Evolutionary conservation across 64 coral and sea anemone species (phyloP).

Genomic region (Hydrozoanthus tunicans): DNA sequence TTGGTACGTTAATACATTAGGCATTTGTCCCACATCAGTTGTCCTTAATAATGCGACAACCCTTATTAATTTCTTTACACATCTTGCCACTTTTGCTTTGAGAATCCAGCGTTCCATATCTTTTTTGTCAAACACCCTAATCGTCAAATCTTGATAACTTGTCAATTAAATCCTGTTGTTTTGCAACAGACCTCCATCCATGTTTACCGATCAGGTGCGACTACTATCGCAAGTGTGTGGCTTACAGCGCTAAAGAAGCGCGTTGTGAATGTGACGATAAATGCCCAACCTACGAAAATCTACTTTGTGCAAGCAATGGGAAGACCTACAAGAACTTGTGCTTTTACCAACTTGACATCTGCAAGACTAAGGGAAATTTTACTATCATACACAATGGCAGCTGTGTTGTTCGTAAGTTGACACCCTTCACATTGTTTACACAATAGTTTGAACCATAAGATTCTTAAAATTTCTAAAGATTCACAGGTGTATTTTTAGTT

Average conservation of each 20-base stretch:
- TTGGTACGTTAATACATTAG: too few species aligned
- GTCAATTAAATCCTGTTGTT: neutral
- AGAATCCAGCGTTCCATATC: too few species aligned
- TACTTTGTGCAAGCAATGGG: neutral
- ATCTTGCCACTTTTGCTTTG: too few species aligned
- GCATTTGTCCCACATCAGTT: too few species aligned
- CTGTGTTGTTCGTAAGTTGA: slow-evolving; percentile 15
- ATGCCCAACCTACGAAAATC: slow-evolving; percentile 16
- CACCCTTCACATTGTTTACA: too few species aligned
- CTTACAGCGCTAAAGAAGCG: slow-evolving; percentile 40
- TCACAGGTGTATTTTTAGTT: too few species aligned
- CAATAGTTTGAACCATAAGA: too few species aligned
- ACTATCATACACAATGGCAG: slow-evolving; percentile 49
- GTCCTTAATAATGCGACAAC: too few species aligned
- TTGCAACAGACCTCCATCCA: slow-evolving; percentile 57
- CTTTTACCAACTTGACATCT: slow-evolving; percentile 35
- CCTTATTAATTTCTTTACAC: too few species aligned
- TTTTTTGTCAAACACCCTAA: too few species aligned
- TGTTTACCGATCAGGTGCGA: slow-evolving; percentile 61
- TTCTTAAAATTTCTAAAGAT: too few species aligned
- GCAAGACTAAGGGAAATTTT: slow-evolving; percentile 30
- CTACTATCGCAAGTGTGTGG: slow-evolving; percentile 58
- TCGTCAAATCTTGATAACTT: too few species aligned
- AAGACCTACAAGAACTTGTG: slow-evolving; percentile 18
- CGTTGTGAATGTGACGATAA: slow-evolving; percentile 40